Base-by-base conservation (phyloP, 2,888 invertebrate species). In the Macaria notata region DNA sequence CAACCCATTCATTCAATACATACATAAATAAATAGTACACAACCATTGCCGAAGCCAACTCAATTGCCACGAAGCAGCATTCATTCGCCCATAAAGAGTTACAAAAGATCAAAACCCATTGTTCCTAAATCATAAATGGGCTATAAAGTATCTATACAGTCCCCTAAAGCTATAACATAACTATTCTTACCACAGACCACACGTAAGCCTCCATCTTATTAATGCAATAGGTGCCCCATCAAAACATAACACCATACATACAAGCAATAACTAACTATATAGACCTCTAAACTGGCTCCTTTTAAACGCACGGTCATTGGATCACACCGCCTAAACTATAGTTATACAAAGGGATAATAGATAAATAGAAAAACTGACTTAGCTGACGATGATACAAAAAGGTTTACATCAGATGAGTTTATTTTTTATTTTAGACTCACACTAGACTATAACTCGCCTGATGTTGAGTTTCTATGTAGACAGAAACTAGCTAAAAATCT, bases 161-260 rank as follows among this genome's bases (percentile, higher is more conserved):
- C 19, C 75, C 79, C 81, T 81, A 85, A 81, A 79, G 78, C 87
- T 85, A 76, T 75, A 83, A 78, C 58, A 58, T 78, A 71, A 75
- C 79, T 71, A 79, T 81, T 80, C 81, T 63, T 71, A 76, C 79
- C 80, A 76, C 79, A 78, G 89, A 86, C 90, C 90, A 86, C 89
- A 88, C 89, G 84, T 81, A 84, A 73, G 82, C 83, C 83, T 83
- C 79, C 86, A 90, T 90, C 86, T 82, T 84, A 90, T 91, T 91
- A 90, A 91, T 88, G 89, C 90, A 83, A 84, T 84, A 81, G 85
- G 86, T 87, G 86, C 83, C 81, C 81, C 81, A 81, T 80, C 80
- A 75, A 83, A 85, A 83, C 86, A 84, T 88, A 82, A 85, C 77
- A 74, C 79, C 78, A 73, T 78, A 56, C 54, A 51, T 4, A 60